Evolutionary conservation across 2,888 invertebrate genomes (phyloP).

Genomic region (Oscheius sp.): DNA sequence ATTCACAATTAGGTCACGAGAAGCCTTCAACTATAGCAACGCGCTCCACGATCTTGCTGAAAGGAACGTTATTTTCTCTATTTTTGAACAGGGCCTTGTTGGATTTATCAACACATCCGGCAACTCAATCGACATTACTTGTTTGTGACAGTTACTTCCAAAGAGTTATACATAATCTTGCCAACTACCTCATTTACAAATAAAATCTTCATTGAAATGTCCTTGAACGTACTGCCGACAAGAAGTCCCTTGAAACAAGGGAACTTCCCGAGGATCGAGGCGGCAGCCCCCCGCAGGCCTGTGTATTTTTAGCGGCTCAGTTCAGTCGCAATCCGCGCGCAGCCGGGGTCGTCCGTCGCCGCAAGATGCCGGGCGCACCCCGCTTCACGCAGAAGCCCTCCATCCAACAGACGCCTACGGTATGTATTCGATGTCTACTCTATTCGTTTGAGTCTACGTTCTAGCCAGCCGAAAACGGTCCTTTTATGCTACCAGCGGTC

Average conservation of each 20-base stretch:
- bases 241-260: no score
- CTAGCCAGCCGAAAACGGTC: background rate
- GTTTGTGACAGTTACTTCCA: background rate
- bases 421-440: conserved; percentile 23
- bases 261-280: no score
- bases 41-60: background rate
- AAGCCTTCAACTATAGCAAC: background rate
- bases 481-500: background rate
- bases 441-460: background rate
- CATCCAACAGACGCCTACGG: conserved; percentile 84
- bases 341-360: conserved; percentile 31
- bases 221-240: background rate
- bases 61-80: background rate
- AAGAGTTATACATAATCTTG: no score
- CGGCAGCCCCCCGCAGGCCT: conserved; percentile 24
- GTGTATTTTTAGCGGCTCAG: conserved; percentile 29
- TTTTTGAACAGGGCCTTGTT: conserved; percentile 2
- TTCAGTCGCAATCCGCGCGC: conserved; percentile 31
- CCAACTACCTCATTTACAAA: background rate
- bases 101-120: conserved; percentile 18
- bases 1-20: background rate
- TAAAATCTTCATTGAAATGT: background rate
- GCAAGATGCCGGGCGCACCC: conserved; percentile 78
- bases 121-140: conserved; percentile 2
- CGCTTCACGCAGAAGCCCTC: conserved; percentile 97